These are phyloP conservation scores for Pipa parva DNA, from an alignment of 2,113 vertebrate genomes.

Conservation along the genomic window DNA sequence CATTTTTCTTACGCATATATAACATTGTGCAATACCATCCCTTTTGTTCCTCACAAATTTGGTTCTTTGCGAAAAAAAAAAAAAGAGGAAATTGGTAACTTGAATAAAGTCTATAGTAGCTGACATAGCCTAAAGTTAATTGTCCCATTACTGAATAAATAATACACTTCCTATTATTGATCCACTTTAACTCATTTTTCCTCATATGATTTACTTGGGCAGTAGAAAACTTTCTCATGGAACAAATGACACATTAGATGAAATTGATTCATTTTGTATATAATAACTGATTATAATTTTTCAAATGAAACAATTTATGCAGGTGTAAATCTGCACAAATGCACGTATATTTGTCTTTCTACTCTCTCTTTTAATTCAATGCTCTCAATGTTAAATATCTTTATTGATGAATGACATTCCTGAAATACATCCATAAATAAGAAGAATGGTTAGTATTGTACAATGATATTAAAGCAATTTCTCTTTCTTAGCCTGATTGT, in stretches of 20 bases:
- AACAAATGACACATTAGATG: background rate
- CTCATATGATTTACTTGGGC: slow-evolving; percentile 4
- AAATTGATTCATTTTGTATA: slow-evolving; percentile 4
- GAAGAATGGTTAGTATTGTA: background rate
- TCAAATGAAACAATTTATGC: background rate
- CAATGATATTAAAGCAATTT: slow-evolving; percentile 5
- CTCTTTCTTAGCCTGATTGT: slow-evolving; percentile 10
- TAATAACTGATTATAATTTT: background rate
- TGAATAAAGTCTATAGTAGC: no score
- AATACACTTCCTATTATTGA: slow-evolving; percentile 21
- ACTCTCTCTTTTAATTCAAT: background rate
- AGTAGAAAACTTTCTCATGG: background rate
- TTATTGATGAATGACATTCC: background rate
- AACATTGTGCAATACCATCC: no score
- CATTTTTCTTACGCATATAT: no score
- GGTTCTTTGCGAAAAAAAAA: no score
- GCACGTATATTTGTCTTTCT: background rate
- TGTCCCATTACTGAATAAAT: slow-evolving; percentile 12
- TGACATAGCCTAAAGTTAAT: no score
- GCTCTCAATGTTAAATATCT: background rate
- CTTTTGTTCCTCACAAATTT: no score
- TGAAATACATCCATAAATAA: background rate
- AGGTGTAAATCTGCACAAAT: background rate
- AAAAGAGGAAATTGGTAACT: no score
- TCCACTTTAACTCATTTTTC: slow-evolving; percentile 10